These are phyloP conservation scores for Shinisaurus crocodilurus DNA, from an alignment of 2,113 vertebrate species.

Conservation along the genomic window DNA sequence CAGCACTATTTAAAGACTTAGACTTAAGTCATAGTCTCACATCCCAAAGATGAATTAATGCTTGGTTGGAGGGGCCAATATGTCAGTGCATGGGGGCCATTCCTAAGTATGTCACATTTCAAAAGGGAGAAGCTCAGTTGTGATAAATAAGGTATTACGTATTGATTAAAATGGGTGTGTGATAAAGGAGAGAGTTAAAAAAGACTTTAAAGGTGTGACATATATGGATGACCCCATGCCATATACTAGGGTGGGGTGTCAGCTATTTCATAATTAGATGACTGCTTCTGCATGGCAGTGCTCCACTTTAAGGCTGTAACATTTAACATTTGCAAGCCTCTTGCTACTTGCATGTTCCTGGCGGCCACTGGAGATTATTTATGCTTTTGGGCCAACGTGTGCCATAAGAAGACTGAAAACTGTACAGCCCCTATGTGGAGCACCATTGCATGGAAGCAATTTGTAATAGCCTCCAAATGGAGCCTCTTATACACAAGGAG, in stretches of 20 bases:
- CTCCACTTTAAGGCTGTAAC: background rate
- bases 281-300: background rate
- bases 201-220: background rate
- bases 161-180: background rate
- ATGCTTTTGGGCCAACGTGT: background rate
- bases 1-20: background rate
- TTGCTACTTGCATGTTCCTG: background rate
- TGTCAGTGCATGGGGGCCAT: background rate
- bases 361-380: background rate
- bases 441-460: background rate
- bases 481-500: background rate
- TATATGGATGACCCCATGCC: background rate
- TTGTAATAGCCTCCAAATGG: background rate
- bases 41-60: background rate
- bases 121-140: fast-evolving
- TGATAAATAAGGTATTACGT: background rate
- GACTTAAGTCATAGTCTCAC: background rate
- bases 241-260: background rate
- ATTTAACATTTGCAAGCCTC: background rate
- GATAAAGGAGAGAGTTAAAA: background rate
- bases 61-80: background rate
- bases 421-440: background rate
- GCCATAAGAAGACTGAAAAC: background rate
- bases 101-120: background rate
- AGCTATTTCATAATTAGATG: background rate